Conservation (phyloP, 2,797 vertebrate genomes). For the Alauda arvensis region DNA sequence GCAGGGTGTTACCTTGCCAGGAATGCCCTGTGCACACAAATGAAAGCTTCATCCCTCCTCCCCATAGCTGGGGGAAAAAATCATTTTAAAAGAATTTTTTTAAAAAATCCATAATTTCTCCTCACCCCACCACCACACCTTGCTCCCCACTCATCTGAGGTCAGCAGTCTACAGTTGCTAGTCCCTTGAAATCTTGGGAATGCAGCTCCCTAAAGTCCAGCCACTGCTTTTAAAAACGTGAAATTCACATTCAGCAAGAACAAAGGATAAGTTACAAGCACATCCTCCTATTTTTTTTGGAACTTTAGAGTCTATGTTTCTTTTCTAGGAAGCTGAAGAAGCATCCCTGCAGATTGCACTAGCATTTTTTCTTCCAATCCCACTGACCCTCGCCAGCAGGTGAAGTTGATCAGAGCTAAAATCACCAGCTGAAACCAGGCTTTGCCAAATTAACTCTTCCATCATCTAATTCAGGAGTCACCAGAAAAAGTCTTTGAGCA, state of each 20-base stretch:
- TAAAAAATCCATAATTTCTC: fast-evolving
- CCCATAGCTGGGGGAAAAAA: fast-evolving
- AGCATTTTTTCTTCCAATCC: fast-evolving
- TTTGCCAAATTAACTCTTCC: neutral
- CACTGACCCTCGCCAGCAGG: neutral
- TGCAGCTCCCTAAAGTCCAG: neutral
- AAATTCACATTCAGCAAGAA: neutral
- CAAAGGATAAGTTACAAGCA: fast-evolving
- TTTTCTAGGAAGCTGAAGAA: neutral
- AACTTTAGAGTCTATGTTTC: neutral
- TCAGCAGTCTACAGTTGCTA: neutral
- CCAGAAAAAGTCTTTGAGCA: neutral
- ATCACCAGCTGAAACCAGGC: neutral
- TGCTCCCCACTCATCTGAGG: neutral
- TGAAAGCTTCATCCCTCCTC: neutral
- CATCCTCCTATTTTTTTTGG: neutral
- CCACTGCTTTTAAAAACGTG: neutral
- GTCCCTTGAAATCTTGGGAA: neutral
- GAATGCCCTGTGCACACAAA: neutral
- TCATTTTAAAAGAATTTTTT: neutral
- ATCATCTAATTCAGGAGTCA: neutral
- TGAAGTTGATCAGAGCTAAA: neutral
- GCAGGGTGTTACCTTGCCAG: neutral
- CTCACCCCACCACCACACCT: neutral
- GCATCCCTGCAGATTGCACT: neutral